Base-by-base conservation (phyloP, 2,113 vertebrate genomes). In the Neolamprologus modestus region DNA sequence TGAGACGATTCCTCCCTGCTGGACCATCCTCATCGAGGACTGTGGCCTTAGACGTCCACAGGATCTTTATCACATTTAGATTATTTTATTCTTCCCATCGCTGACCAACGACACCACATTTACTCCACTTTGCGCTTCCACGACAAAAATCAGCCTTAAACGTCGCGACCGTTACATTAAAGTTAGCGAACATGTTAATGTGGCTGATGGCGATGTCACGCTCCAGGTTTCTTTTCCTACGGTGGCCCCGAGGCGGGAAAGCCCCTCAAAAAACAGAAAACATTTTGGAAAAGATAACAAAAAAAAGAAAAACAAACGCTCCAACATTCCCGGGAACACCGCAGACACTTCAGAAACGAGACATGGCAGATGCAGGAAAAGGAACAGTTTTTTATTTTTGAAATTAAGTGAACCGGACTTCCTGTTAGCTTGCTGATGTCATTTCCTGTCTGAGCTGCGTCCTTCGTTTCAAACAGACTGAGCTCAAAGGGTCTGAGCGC, bases 171-270 rank as follows among this genome's bases (percentile, higher is more conserved):
- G 21, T 26, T 73, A 3, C 1, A 26, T 17, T 0, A 17, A 73
- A 73, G 40, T 73, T 45, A 47, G 24, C 14, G 0, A 26, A 76
- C 8, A 11, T 45, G 9, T 0, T 47, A 7, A 47, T 7, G 5
- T 73, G 68, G 40, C 37, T 42, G n/a, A 37, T 26, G 66, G 37
- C 0, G 35, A 71, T 9, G n/a, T 14, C 2, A 6, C 2, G 5
- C 35, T 68, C 19, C 11, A 1, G n/a, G 0, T 71, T 2, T 5
- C 19, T 71, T 71, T 71, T 45, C 12, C 66, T 16, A 73, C 8
- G 8, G 66, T 2, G 21, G 66, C 35, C 2, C 35, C 0, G 7
- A 71, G 10, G 33, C 1, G 1, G 0, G 66, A 35, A 68, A 21
- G 0, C 6, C 17, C 17, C 2, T 7, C 31, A 35, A 33, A 31